Evolutionary conservation across 1,140 invertebrate species (phyloP), one percentile per base, ranked within the genome.

Genomic region (Drosophila nigromelanica): DNA sequence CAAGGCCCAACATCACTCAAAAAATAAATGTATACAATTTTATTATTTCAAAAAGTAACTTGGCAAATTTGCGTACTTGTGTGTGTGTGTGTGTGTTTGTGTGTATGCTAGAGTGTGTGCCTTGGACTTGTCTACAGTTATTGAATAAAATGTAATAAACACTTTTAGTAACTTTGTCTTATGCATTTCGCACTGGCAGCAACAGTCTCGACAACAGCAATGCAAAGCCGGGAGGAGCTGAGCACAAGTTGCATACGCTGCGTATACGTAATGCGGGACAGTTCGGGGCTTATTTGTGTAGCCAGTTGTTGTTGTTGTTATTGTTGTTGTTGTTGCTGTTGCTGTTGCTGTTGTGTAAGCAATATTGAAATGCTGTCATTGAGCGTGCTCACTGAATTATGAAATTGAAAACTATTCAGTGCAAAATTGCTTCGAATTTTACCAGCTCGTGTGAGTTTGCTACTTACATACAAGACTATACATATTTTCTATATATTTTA

Each of bases 321-420:
- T n/a, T 18, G 18, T 2, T 18, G 18, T 18, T 18, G 18, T 2
- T 18, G 18, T 18, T 18, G 18, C 2, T 18, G 43, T 59, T 75
- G 35, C 21, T 42, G 15, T 14, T 55, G 27, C 48, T 63, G 74
- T 78, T 75, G 76, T 68, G 74, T 75, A 76, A 76, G 78, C 76
- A 78, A 86, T 82, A 86, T 87, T 83, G 83, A 89, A 86, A 86
- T 90, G 70, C 86, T 86, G 87, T 87, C 87, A 82, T 82, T 87
- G 76, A 81, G 70, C 80, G 78, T 90, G 89, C 70, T 89, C 89
- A 90, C 68, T 89, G 83, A 90, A 89, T 89, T 90, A 89, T 90
- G 89, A 90, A 90, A 90, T 90, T 90, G 89, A 90, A 90, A 90
- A 89, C 77, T 90, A 83, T 89, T 89, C 77, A 83, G 73, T 74